These are phyloP conservation scores for Valencia hispanica DNA, from an alignment of 2,797 vertebrate species.

Conservation along the genomic window DNA sequence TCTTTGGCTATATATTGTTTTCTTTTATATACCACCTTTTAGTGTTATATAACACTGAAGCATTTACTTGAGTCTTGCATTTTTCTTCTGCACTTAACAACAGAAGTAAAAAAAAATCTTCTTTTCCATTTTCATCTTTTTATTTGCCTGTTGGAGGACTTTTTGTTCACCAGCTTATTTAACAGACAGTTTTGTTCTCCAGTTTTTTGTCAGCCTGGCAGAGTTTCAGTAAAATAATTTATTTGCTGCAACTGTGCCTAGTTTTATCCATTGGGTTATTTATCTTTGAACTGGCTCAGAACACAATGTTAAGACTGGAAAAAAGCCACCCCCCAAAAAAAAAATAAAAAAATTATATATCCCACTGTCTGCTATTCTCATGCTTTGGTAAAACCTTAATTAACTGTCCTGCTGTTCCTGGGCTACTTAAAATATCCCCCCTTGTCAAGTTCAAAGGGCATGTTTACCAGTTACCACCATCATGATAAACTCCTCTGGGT, in stretches of 20 bases:
- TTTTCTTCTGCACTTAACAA: neutral
- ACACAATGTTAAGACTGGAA: neutral
- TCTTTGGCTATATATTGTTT: neutral
- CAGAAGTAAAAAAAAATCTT: neutral
- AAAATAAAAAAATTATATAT: neutral
- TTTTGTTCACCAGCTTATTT: neutral
- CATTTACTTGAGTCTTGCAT: neutral
- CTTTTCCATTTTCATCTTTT: neutral
- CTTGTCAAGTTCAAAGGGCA: slow-evolving; percentile 17
- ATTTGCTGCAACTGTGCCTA: neutral
- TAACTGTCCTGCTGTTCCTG: slow-evolving; percentile 2
- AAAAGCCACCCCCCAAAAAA: neutral
- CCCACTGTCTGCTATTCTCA: slow-evolving; percentile 6
- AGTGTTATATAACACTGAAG: neutral
- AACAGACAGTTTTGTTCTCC: neutral
- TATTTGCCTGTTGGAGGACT: neutral
- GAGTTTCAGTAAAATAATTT: neutral
- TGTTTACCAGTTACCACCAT: slow-evolving; percentile 26
- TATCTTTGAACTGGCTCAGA: neutral
- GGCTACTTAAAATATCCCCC: slow-evolving; percentile 4
- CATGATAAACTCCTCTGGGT: slow-evolving; percentile 5
- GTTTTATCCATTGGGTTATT: neutral
- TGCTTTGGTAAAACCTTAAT: slow-evolving; percentile 14
- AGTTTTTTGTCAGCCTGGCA: neutral
- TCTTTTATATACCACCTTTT: neutral